Percentiles rank a stretch among this genome's conserved stretches.
These are phyloP conservation scores for Philereme vetulata DNA, from an alignment of 2,888 invertebrate species.

Conservation along the genomic window DNA sequence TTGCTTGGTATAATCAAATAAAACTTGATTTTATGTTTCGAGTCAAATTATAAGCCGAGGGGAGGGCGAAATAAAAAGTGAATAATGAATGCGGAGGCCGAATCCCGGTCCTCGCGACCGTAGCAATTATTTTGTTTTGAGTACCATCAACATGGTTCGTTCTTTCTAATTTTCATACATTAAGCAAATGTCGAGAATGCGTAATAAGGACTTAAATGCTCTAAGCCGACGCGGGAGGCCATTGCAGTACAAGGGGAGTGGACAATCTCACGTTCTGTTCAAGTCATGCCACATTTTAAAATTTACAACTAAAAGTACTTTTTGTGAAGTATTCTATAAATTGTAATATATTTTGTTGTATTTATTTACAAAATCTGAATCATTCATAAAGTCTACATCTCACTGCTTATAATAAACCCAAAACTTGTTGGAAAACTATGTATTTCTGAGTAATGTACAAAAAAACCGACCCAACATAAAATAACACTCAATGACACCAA, in stretches of 20 bases:
- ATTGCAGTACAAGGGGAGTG: slow-evolving; percentile 64
- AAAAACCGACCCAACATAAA: neutral
- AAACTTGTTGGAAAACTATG: neutral
- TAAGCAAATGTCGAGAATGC: slow-evolving; percentile 82
- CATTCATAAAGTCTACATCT: neutral
- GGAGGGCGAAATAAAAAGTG: slow-evolving; percentile 81
- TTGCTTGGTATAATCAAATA: slow-evolving; percentile 79
- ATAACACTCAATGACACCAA: slow-evolving; percentile 38
- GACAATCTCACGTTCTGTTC: slow-evolving; percentile 49
- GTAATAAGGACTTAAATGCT: slow-evolving; percentile 80
- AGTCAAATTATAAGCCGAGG: slow-evolving; percentile 82
- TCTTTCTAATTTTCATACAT: slow-evolving; percentile 83
- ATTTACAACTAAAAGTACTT: neutral
- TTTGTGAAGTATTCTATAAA: neutral
- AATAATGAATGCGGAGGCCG: slow-evolving; percentile 82
- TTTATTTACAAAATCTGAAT: no score
- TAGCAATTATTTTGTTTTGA: slow-evolving; percentile 83
- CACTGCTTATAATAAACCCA: neutral
- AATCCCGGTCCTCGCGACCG: slow-evolving; percentile 79
- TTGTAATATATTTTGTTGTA: no score
- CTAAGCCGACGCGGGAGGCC: slow-evolving; percentile 65
- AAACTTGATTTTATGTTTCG: slow-evolving; percentile 83
- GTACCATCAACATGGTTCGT: slow-evolving; percentile 82
- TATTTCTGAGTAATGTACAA: neutral
- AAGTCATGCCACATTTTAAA: no score